Base-by-base conservation (phyloP, 2,888 invertebrate genomes). In the Eremobia ochroleuca region DNA sequence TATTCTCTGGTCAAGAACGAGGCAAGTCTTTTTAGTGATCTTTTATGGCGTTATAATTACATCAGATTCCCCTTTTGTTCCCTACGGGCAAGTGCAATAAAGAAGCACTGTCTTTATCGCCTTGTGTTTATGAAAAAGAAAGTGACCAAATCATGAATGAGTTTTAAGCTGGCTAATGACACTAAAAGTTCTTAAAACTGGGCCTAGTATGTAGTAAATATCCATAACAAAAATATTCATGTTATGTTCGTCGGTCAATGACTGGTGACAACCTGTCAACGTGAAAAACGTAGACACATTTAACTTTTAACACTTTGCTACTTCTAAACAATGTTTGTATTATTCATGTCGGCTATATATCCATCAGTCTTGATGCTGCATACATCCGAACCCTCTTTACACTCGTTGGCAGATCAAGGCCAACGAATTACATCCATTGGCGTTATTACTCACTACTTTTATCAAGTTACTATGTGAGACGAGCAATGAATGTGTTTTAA, bases 191-290 rank as follows among this genome's bases (percentile, higher is more conserved):
- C 31, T 58, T 67, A 28, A 37, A 49, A 62, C n/a, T 34, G 15
- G 34, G 15, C 25, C 28, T 46, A 37, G 37, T 25, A 31, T 6
- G 52, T 31, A 49, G 34, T 67, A 34, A 62, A 71, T 67, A 28
- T 76, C 21, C 68, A 37, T 52, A 37, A 73, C 15, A 58, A 66
- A 69, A 75, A 62, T 59, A 70, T 76, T 62, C 55, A 49, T 64
- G 13, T 85, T 59, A 73, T 69, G 62, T 59, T 68, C 49, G 52
- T 18, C 75, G 85, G 85, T 86, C 77, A 69, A 73, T 79, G 86
- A 62, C 77, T 82, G 76, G 34, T 73, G 64, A 58, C 72, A 72
- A 43, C 34, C 43, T 85, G 79, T 76, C 76, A 75, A 69, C 55
- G 72, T 82, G 62, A 76, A 58, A 71, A 87, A 72, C 68, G 71